phyloP scores from a whole-genome alignment of 2,888 invertebrate species.

The Tortrix viridana region DNA sequence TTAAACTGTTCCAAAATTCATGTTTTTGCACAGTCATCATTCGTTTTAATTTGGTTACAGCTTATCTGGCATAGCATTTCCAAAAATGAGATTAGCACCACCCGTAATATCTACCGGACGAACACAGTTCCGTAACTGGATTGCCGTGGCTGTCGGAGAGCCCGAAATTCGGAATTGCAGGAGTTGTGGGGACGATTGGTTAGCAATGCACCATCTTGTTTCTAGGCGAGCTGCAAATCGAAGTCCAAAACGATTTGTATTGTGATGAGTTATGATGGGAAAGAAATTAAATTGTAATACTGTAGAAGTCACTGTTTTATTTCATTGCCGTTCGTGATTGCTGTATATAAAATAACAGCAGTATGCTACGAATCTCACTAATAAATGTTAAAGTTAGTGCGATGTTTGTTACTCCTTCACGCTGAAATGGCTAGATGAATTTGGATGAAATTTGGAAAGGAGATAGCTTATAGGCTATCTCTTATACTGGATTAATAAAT shows the following conservation, averaged over 20 bases:
- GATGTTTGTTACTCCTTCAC: too few relatives aligned
- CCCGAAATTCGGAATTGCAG: constrained; percentile 50
- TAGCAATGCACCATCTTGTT: constrained; percentile 11
- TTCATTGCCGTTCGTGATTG: too few relatives aligned
- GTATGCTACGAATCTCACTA: too few relatives aligned
- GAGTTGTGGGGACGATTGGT: constrained; percentile 17
- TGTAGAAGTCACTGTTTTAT: too few relatives aligned
- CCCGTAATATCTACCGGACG: constrained; percentile 53
- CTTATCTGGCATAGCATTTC: constrained; percentile 52
- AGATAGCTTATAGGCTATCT: too few relatives aligned
- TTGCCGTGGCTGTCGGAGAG: constrained; percentile 55
- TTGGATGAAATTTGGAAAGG: too few relatives aligned
- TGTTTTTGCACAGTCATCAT: background rate
- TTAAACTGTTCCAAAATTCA: too few relatives aligned
- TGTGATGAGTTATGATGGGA: background rate
- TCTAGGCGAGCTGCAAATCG: background rate
- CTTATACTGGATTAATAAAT: too few relatives aligned
- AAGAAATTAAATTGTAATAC: too few relatives aligned
- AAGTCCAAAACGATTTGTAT: background rate
- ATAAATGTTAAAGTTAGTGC: too few relatives aligned
- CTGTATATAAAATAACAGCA: too few relatives aligned
- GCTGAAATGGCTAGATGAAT: too few relatives aligned
- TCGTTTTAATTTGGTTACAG: background rate
- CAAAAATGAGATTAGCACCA: constrained; percentile 61
- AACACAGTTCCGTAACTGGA: constrained; percentile 59